Base-by-base conservation (phyloP, 1,140 invertebrate genomes). In the Nautilus pompilius region DNA sequence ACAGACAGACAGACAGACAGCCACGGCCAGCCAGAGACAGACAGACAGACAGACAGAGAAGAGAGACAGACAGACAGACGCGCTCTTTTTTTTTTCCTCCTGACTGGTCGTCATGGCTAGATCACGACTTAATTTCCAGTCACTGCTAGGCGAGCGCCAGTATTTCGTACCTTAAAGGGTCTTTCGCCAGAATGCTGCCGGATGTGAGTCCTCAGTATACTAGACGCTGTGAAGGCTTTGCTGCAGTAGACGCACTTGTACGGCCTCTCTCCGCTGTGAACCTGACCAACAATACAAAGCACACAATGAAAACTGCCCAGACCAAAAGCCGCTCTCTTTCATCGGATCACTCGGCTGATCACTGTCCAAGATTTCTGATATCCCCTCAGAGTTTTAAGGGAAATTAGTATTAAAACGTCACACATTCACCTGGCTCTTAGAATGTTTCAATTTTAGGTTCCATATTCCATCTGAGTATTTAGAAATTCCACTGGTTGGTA, bases 141-240 rank as follows among this genome's bases (percentile, higher is more conserved):
- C 36, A 10, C 36, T 8, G n/a, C 36, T 41, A 41, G n/a, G 8
- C 8, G n/a, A 41, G 36, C n/a, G n/a, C n/a, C 36, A 41, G 36
- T 13, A 32, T 32, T 54, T 58, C 92, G 62, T 90, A 86, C 17
- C 80, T 88, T 87, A 82, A 90, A 91, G 0, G 92, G 93, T 72
- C 91, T 89, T 66, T 89, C 87, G 57, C 93, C 92, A 0, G 95
- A 98, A 80, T 98, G 93, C 26, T 90, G 90, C 77, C 93, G 88
- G 68, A 91, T 86, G 86, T 81, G 91, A 86, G 87, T 93, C 88
- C 83, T 88, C 84, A 87, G 89, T 78, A 96, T 96, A 77, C 95
- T 94, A 74, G 95, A 94, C 26, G 93, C 87, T 49, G 93, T 95
- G 79, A 98, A 97, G 75, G 93, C 90, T 54, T 93, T 92, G 29